These are phyloP conservation scores for Cheilosia vernalis DNA, from an alignment of 2,888 invertebrate species.

Conservation along the genomic window DNA sequence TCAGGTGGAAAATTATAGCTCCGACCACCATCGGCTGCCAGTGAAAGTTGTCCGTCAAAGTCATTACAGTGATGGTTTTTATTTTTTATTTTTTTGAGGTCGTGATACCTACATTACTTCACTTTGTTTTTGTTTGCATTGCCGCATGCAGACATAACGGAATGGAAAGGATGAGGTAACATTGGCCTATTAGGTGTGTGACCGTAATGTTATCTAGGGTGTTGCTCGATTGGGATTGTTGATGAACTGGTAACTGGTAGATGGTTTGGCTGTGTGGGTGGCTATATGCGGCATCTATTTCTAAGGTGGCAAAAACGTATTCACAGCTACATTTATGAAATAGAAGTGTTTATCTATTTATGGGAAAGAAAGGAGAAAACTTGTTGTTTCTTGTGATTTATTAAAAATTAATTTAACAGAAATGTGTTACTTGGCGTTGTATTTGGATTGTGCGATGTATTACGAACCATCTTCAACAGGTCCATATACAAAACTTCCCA, in stretches of 20 bases:
- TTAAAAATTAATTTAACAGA: too few species aligned
- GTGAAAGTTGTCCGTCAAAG: slow-evolving; percentile 66
- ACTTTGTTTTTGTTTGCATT: slow-evolving; percentile 54
- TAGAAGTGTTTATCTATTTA: background rate
- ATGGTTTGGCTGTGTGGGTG: slow-evolving; percentile 15
- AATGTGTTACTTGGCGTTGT: too few species aligned
- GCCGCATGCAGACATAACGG: slow-evolving; percentile 14
- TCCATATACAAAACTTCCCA: too few species aligned
- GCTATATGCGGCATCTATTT: background rate
- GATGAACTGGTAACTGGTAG: background rate
- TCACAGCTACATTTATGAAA: background rate
- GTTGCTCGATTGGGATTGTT: slow-evolving; percentile 49
- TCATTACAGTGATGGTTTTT: slow-evolving; percentile 16
- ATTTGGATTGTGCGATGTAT: too few species aligned
- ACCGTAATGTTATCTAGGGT: slow-evolving; percentile 46
- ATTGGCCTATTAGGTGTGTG: slow-evolving; percentile 49
- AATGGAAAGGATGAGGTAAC: slow-evolving; percentile 53
- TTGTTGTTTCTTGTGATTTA: too few species aligned
- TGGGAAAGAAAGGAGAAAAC: too few species aligned
- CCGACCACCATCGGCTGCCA: slow-evolving; percentile 21
- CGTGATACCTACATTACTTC: slow-evolving; percentile 26
- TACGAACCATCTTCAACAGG: too few species aligned
- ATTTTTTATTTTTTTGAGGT: slow-evolving; percentile 8
- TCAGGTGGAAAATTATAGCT: slow-evolving; percentile 32
- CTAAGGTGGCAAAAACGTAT: slow-evolving; percentile 2